Percentiles rank a stretch among this genome's conserved stretches.
These are phyloP conservation scores for Latrodectus geometricus DNA, from an alignment of 1,140 invertebrate species.

Conservation along the genomic window DNA sequence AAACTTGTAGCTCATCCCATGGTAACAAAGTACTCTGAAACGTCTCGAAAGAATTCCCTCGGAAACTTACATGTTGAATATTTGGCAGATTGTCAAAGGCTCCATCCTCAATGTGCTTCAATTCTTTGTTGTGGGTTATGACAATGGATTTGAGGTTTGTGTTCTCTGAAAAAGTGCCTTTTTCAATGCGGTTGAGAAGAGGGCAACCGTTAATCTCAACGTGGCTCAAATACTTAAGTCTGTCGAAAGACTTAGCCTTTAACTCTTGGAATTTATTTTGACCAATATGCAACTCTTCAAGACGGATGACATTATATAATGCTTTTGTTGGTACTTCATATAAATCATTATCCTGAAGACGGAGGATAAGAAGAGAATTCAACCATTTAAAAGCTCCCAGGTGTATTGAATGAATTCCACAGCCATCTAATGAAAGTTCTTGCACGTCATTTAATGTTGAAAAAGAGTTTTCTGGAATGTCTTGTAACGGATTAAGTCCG, in stretches of 20 bases:
- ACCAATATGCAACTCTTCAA: constrained; percentile 64
- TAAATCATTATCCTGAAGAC: constrained; percentile 83
- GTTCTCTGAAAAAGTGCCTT: constrained; percentile 67
- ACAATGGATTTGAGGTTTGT: constrained; percentile 77
- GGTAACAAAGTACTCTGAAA: constrained; percentile 47
- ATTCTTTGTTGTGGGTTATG: constrained; percentile 70
- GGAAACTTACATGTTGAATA: constrained; percentile 76
- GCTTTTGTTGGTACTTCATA: constrained; percentile 80
- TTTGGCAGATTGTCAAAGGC: constrained; percentile 80
- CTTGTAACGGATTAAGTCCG: constrained; percentile 83
- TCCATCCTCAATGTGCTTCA: constrained; percentile 73
- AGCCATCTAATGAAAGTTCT: constrained; percentile 82
- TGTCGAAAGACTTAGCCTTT: constrained; percentile 59
- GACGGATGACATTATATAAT: constrained; percentile 73
- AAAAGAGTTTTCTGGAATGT: constrained; percentile 70
- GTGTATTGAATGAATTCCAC: constrained; percentile 81
- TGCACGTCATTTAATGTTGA: constrained; percentile 78
- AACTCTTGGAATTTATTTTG: constrained; percentile 63
- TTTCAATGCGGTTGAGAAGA: constrained; percentile 66
- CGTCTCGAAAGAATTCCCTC: constrained; percentile 63
- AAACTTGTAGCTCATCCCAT: constrained; percentile 63
- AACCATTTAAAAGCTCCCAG: constrained; percentile 81
- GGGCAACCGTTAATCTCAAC: constrained; percentile 66
- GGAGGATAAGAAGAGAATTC: constrained; percentile 78
- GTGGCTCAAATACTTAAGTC: constrained; percentile 59